phyloP scores from a whole-genome alignment of 2,888 invertebrate species.

The Vannuccia rotundouncinata region DNA sequence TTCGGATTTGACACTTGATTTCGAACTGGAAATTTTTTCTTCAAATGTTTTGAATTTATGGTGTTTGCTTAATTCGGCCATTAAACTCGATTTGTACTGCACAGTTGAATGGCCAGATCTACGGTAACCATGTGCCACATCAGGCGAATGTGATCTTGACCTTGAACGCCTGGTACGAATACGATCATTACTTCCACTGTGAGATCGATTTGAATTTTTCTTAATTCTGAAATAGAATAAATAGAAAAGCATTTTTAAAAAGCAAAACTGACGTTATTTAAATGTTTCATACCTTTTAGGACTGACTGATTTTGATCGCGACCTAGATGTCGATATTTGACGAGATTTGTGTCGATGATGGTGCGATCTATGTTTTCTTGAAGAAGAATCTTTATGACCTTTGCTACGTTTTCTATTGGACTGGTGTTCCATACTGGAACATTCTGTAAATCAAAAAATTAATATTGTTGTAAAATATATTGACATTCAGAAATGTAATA shows the following conservation, averaged over 20 bases:
- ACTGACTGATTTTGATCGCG: neutral
- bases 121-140: neutral
- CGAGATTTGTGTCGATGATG: neutral
- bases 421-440: neutral
- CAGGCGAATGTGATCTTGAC: neutral
- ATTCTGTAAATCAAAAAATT: neutral
- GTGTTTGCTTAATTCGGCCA: slow-evolving; percentile 17
- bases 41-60: slow-evolving; percentile 2
- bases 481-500: too few relatives aligned
- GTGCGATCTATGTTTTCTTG: neutral
- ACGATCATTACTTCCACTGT: neutral
- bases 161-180: neutral
- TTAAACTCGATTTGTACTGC: slow-evolving; percentile 6
- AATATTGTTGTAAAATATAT: too few relatives aligned
- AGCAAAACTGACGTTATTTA: neutral
- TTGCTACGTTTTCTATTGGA: neutral
- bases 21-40: slow-evolving; percentile 6
- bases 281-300: neutral
- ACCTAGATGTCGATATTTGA: neutral
- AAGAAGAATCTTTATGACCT: slow-evolving; percentile 1
- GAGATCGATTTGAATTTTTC: neutral
- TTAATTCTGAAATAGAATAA: neutral
- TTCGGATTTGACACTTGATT: neutral
- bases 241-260: neutral
- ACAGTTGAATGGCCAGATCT: neutral